Evolutionary conservation across 2,888 invertebrate genomes (phyloP).

Genomic region (Noctua comes): DNA sequence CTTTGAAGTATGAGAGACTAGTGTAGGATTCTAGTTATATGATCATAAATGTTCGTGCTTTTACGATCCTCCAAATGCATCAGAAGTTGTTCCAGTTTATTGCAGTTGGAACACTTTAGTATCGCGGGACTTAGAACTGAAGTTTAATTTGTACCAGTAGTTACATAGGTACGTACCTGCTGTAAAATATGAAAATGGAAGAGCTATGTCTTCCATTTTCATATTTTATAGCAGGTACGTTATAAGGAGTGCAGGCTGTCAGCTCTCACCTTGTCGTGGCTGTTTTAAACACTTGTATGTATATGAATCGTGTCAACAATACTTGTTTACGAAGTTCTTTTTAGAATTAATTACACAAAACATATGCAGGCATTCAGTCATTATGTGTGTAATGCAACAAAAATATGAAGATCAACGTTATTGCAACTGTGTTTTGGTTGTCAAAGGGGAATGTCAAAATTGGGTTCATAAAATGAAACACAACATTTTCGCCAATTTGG

Average conservation of each 20-base stretch:
- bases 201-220: too few relatives aligned
- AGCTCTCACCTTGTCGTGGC: not conserved
- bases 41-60: constrained; percentile 20
- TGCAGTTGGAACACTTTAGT: constrained; percentile 32
- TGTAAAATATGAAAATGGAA: constrained; percentile 24
- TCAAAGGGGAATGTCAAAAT: not conserved
- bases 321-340: not conserved
- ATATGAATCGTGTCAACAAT: not conserved
- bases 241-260: not conserved
- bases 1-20: constrained; percentile 4
- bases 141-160: constrained; percentile 24
- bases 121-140: not conserved
- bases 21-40: not conserved
- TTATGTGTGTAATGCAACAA: not conserved
- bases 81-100: constrained; percentile 41
- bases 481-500: constrained; percentile 76
- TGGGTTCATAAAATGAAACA: constrained; percentile 48
- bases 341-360: not conserved
- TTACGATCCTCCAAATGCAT: constrained; percentile 31
- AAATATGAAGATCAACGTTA: not conserved
- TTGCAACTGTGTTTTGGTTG: not conserved
- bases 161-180: not conserved
- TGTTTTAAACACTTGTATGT: not conserved
- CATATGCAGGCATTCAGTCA: not conserved
- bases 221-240: too few relatives aligned